phyloP scores from a whole-genome alignment of 2,888 invertebrate species.

The Campoplex capitator region DNA sequence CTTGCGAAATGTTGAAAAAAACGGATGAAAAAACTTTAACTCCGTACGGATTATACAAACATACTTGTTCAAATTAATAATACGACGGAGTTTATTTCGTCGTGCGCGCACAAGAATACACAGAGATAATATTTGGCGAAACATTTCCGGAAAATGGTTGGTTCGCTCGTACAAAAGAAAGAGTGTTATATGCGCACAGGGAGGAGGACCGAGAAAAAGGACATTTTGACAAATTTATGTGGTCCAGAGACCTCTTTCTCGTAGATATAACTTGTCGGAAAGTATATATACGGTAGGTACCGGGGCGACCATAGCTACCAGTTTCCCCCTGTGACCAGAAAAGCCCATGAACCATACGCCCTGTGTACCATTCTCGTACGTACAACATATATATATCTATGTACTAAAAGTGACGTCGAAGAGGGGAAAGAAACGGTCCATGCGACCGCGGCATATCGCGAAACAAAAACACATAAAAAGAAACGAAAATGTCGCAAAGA shows the following conservation, averaged over 20 bases:
- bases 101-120: not conserved
- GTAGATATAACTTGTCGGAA: constrained; percentile 73
- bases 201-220: constrained; percentile 60
- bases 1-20: not conserved
- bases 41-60: constrained; percentile 2
- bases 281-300: constrained; percentile 50
- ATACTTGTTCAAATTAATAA: constrained; percentile 18
- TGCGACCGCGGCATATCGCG: constrained; percentile 67
- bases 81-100: constrained; percentile 15
- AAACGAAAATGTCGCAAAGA: constrained; percentile 70
- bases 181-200: constrained; percentile 44
- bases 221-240: constrained; percentile 79
- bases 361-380: constrained; percentile 14
- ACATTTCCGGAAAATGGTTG: constrained; percentile 48
- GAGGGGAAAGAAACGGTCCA: constrained; percentile 56
- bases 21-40: not conserved
- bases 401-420: constrained; percentile 35
- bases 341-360: constrained; percentile 7
- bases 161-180: constrained; percentile 19
- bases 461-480: constrained; percentile 72
- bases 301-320: constrained; percentile 56
- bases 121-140: constrained; percentile 40
- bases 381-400: constrained; percentile 26
- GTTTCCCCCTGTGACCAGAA: constrained; percentile 25
- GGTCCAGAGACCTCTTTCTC: constrained; percentile 76